Evolutionary conservation across 35 echinoderm and acorn worm species (phyloP), one percentile per base, ranked within the genome.

Genomic region (Hemicentrotus pulcherrimus): DNA sequence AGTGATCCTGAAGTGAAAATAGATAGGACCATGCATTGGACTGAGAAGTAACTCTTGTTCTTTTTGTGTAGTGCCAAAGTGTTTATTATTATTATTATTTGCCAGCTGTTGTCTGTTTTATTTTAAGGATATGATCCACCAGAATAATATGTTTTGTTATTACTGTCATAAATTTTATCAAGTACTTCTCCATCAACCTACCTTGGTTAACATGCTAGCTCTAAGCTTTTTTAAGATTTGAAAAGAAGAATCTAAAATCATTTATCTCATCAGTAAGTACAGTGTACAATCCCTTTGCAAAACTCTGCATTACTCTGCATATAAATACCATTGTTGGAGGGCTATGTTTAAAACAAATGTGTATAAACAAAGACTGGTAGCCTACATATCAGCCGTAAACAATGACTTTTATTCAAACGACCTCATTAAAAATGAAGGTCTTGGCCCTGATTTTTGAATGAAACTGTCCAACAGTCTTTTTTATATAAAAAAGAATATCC

Each of bases 121-220:
- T 78, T 78, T 78, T n/a, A n/a, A 78, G 65, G 65, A 78, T 78
- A 78, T 78, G 65, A 78, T 78, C 65, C 65, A 78, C 65, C 19
- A 24, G 50, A 70, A 70, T 18, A 70, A 70, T 22, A 78, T 78
- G 52, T 78, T 78, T 78, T n/a, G 15, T 55, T 55, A 10, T 13
- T 10, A 55, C 50, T 55, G 13, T 55, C 50, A 55, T 55, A 2
- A 55, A 55, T 55, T 55, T 55, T 55, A 13, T 55, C 50, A 55
- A 41, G 35, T 55, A 55, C 1, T 55, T 55, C 8, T 10, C 10
- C 35, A 59, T 59, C 65, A 78, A 78, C 19, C 65, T 78, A 78
- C 65, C 19, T 28, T 78, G 24, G 65, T 78, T 7, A n/a, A 78
- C 2, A 78, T 59, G 65, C 65, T 78, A 78, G 65, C 65, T 78